Conservation (phyloP, 2,113 vertebrate genomes). For the Datnioides undecimradiatus region DNA sequence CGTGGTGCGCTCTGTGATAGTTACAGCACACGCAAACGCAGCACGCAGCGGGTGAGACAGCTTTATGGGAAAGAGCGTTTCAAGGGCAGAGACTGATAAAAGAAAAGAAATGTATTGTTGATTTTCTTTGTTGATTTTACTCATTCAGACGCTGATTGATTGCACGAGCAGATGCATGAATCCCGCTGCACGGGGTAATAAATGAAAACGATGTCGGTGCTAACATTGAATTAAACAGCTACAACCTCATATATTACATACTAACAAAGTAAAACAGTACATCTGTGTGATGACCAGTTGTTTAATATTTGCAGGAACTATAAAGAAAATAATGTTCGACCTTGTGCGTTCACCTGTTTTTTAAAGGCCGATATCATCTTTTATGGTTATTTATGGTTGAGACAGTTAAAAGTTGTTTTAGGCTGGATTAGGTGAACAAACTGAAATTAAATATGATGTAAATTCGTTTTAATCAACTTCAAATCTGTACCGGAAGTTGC, state of each 20-base stretch:
- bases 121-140: conserved; percentile 28
- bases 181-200: conserved; percentile 15
- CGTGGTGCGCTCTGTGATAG: conserved; percentile 22
- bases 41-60: conserved; percentile 40
- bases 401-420: neutral
- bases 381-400: neutral
- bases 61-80: conserved; percentile 56
- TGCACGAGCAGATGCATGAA: conserved; percentile 19
- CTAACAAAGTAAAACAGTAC: too few species aligned
- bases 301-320: neutral
- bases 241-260: too few species aligned
- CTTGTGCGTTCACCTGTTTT: neutral
- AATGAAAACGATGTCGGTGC: conserved; percentile 35
- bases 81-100: conserved; percentile 72
- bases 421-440: too few species aligned
- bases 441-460: too few species aligned
- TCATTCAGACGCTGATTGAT: conserved; percentile 49
- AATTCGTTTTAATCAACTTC: too few species aligned
- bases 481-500: too few species aligned
- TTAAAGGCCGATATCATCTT: neutral
- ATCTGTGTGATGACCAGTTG: neutral
- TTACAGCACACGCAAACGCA: conserved; percentile 48
- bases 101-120: conserved; percentile 40
- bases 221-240: conserved; percentile 6
- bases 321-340: neutral